Percentiles rank a stretch among this genome's conserved stretches.
Conservation (phyloP, 2,113 vertebrate genomes). For the Pardalotus punctatus region DNA sequence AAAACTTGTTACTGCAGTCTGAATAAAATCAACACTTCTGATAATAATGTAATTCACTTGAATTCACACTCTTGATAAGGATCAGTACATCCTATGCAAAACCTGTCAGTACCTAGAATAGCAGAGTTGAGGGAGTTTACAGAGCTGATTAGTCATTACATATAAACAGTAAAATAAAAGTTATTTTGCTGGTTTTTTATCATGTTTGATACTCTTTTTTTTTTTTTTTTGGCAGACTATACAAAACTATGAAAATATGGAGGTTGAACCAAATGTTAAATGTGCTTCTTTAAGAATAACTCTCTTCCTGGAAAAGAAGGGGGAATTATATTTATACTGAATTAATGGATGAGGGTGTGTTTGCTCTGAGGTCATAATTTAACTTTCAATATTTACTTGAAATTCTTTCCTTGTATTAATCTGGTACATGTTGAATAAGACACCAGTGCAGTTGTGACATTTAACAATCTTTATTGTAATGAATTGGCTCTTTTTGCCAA, state of each 20-base stretch:
- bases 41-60: not conserved
- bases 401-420: not conserved
- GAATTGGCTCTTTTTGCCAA: not conserved
- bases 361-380: not conserved
- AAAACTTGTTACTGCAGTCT: not conserved
- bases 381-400: constrained; percentile 4
- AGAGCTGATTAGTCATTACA: not conserved
- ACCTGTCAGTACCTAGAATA: not conserved
- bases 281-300: not conserved
- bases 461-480: not conserved
- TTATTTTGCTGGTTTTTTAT: not conserved
- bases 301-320: not conserved
- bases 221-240: not conserved
- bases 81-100: not conserved
- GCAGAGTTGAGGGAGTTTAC: not conserved
- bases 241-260: not conserved
- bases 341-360: not conserved
- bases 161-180: not conserved
- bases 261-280: not conserved
- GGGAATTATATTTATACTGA: not conserved
- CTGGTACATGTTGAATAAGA: not conserved
- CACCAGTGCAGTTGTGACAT: not conserved
- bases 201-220: not conserved
- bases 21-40: not conserved
- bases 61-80: not conserved